Evolutionary conservation across 2,113 vertebrate species (phyloP).

Genomic region (Hirundichthys speculiger): DNA sequence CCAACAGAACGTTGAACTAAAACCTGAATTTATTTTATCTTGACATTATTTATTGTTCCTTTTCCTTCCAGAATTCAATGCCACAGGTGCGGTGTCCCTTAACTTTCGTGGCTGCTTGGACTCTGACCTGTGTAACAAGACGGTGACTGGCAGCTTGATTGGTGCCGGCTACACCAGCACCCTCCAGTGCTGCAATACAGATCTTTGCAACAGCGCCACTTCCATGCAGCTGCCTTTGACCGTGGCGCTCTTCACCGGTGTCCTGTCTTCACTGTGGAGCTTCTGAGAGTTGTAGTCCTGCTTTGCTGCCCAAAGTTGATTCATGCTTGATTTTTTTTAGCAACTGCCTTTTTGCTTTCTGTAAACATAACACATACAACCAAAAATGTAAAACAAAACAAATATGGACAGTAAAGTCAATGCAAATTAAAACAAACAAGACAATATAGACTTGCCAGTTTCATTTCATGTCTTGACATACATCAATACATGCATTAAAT

Average conservation of each 20-base stretch:
- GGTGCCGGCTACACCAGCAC: slow-evolving; percentile 17
- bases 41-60: not conserved
- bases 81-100: not conserved
- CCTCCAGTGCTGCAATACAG: slow-evolving; percentile 48
- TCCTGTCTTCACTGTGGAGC: slow-evolving; percentile 41
- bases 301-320: not conserved
- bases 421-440: too few species aligned
- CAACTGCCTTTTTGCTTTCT: too few species aligned
- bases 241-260: slow-evolving; percentile 29
- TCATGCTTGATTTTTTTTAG: not conserved
- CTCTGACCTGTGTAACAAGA: slow-evolving; percentile 40
- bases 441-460: too few species aligned
- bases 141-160: slow-evolving; percentile 12
- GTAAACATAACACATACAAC: too few species aligned
- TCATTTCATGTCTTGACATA: too few species aligned
- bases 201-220: slow-evolving; percentile 55
- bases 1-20: too few species aligned
- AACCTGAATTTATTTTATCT: too few species aligned
- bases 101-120: slow-evolving; percentile 55
- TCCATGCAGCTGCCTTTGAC: slow-evolving; percentile 45
- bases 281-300: slow-evolving; percentile 15
- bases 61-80: slow-evolving; percentile 52
- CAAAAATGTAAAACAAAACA: too few species aligned
- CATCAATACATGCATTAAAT: too few species aligned
- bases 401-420: too few species aligned